Evolutionary conservation across 2,888 invertebrate genomes (phyloP).

Genomic region (Lordiphosa fenestrarum): DNA sequence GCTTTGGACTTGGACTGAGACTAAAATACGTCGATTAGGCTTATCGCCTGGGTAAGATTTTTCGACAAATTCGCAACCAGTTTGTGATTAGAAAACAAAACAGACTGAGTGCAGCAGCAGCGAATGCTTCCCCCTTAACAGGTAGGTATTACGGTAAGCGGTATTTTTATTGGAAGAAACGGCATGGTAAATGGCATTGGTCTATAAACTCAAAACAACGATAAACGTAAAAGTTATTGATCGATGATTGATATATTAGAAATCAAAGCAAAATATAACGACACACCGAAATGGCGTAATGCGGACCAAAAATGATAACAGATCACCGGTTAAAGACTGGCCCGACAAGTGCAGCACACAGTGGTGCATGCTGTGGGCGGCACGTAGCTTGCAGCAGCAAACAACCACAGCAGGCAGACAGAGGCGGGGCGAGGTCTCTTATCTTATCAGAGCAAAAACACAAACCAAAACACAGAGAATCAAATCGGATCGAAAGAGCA

Average conservation of each 20-base stretch:
- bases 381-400: constrained; percentile 45
- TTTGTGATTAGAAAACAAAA: constrained; percentile 5
- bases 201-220: constrained; percentile 21
- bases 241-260: constrained; percentile 11
- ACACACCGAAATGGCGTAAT: neutral
- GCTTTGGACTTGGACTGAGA: constrained; percentile 30
- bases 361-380: constrained; percentile 44
- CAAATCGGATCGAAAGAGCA: constrained; percentile 26
- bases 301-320: too few species aligned
- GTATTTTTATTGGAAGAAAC: constrained; percentile 23
- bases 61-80: constrained; percentile 19
- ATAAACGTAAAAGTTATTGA: constrained; percentile 12
- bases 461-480: constrained; percentile 17
- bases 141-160: constrained; percentile 14
- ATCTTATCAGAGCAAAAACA: constrained; percentile 52
- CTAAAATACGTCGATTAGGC: constrained; percentile 25
- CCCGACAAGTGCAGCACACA: neutral
- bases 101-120: neutral
- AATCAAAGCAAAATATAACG: neutral
- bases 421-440: constrained; percentile 40
- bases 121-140: neutral
- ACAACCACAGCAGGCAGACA: neutral
- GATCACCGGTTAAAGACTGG: neutral
- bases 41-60: constrained; percentile 16
- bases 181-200: constrained; percentile 32